Evolutionary conservation across 2,113 vertebrate genomes (phyloP), one percentile per base, ranked within the genome.

Genomic region (Excalfactoria chinensis): DNA sequence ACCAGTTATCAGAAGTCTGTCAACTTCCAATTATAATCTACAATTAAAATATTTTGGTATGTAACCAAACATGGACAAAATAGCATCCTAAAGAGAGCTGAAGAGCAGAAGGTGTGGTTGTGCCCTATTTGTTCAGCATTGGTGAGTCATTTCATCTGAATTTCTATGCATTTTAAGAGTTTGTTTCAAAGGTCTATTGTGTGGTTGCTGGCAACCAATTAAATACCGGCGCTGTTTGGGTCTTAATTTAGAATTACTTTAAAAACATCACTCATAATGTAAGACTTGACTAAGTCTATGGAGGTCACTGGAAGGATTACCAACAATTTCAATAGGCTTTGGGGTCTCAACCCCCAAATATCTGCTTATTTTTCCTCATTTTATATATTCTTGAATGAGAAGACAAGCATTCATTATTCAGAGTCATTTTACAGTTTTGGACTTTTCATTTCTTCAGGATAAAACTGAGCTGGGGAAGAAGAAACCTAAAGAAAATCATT

Each of bases 141-240:
- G 85, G 58, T 97, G 97, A 97, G 95, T 98, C 97, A 97, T 95
- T 94, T 91, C 82, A 17, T 96, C 92, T 96, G 96, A 96, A 97
- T 97, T 96, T 95, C 95, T 93, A 75, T 90, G 95, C 89, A 96
- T 97, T 97, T 96, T 88, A 92, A 92, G 92, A 96, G 94, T 95
- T 96, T 96, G 88, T 95, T 95, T 83, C 87, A 96, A 91, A 93
- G 96, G 69, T 88, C 97, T 93, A 97, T 97, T 97, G 96, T 97
- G 90, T 93, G 91, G 87, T 89, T 97, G 78, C 95, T 97, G 97
- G 97, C 95, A 96, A 75, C 48, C 89, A 94, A 84, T 91, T 95
- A 97, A 97, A 95, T 93, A 93, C 93, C 95, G 95, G 85, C 92
- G 74, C 95, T 93, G 84, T 97, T 95, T 95, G 95, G 81, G 89